Evolutionary conservation across 2,888 invertebrate species (phyloP).

Genomic region (Chloromyia formosa): DNA sequence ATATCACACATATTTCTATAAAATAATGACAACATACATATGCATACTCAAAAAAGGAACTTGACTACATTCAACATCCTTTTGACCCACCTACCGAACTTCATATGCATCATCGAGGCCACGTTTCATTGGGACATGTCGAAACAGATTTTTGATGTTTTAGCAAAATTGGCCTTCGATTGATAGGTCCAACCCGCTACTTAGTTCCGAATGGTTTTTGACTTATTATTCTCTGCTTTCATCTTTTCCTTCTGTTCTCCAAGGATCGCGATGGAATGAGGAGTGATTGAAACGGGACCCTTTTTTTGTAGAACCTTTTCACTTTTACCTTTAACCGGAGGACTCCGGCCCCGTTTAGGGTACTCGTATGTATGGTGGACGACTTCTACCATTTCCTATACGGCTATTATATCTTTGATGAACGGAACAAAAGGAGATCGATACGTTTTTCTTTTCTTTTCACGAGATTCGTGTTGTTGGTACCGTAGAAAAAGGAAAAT

Average conservation of each 20-base stretch:
- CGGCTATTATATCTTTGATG: slow-evolving; percentile 34
- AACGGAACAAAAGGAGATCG: slow-evolving; percentile 37
- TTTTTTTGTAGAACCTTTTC: slow-evolving; percentile 23
- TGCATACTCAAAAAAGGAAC: too few species aligned
- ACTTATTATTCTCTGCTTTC: neutral
- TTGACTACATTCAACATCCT: too few species aligned
- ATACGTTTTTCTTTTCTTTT: slow-evolving; percentile 27
- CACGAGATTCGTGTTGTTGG: slow-evolving; percentile 2
- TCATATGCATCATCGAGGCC: neutral
- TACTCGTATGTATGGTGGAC: neutral
- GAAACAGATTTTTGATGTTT: slow-evolving; percentile 41
- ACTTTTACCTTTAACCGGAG: slow-evolving; percentile 30
- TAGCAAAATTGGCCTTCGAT: slow-evolving; percentile 33
- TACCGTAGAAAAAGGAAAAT: slow-evolving; percentile 46
- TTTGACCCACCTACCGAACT: too few species aligned
- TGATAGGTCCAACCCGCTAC: slow-evolving; percentile 22
- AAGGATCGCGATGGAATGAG: neutral
- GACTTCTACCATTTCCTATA: slow-evolving; percentile 7
- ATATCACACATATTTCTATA: too few species aligned
- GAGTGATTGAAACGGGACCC: slow-evolving; percentile 6
- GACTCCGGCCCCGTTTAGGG: neutral
- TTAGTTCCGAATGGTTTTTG: slow-evolving; percentile 12
- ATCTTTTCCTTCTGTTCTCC: neutral
- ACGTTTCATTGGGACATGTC: neutral
- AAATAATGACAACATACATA: too few species aligned